Conservation (phyloP, 2,888 invertebrate genomes). For the Cheilosia impressa region DNA sequence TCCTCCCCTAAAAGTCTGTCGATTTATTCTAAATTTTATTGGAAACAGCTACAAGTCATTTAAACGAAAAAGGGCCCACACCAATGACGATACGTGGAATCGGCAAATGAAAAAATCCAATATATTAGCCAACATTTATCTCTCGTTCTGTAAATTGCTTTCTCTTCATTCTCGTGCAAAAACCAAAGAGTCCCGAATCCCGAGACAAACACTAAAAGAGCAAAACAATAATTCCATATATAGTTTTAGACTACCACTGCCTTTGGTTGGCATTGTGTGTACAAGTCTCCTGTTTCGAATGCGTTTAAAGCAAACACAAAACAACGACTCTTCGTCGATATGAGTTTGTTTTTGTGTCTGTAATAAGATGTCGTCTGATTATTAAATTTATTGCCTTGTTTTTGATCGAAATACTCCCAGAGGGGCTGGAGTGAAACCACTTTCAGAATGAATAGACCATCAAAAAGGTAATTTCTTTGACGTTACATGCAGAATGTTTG, state of each 20-base stretch:
- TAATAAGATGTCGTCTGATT: slow-evolving; percentile 46
- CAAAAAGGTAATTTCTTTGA: background rate
- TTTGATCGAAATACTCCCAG: slow-evolving; percentile 14
- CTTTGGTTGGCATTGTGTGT: background rate
- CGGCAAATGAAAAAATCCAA: too few species aligned
- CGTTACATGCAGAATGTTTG: background rate
- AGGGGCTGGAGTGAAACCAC: background rate
- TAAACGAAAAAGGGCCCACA: too few species aligned
- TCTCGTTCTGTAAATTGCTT: background rate
- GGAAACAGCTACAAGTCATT: too few species aligned
- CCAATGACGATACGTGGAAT: too few species aligned
- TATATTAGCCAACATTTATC: too few species aligned
- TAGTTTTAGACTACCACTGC: background rate
- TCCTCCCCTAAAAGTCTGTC: too few species aligned
- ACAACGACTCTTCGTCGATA: slow-evolving; percentile 6
- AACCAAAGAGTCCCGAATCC: slow-evolving; percentile 1
- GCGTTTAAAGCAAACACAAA: background rate
- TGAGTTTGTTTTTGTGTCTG: slow-evolving; percentile 52
- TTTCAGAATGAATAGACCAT: slow-evolving; percentile 36
- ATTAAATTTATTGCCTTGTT: slow-evolving; percentile 58
- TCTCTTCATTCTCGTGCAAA: background rate
- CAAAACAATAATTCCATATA: slow-evolving; percentile 46
- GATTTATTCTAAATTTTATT: too few species aligned
- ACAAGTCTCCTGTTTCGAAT: background rate
- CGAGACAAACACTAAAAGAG: slow-evolving; percentile 1